Evolutionary conservation across 2,888 invertebrate species (phyloP), one percentile per base, ranked within the genome.

Genomic region (Papilio elwesi): DNA sequence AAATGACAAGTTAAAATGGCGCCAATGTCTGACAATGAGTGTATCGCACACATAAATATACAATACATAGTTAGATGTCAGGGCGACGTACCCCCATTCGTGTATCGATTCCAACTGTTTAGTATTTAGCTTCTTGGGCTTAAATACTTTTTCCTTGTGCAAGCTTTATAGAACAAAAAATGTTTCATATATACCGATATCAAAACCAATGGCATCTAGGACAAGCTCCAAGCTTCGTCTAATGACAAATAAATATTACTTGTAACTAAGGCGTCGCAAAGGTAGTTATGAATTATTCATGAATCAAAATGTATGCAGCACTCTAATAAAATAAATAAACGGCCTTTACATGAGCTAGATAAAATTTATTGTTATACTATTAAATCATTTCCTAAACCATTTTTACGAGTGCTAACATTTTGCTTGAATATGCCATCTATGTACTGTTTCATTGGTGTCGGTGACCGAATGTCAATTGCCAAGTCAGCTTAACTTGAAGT

Each of bases 81-180:
- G 83, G 82, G 82, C 75, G 77, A 91, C 91, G 87, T 95, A 98
- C 98, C 98, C 98, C 91, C 96, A 95, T 90, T 98, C 97, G 85
- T 97, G 96, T 80, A 98, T 96, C 81, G 96, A 96, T 88, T 97
- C 96, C 85, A 98, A 94, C 89, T 98, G 98, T 87, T 97, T 97
- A 85, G 96, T 96, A 81, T 96, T 97, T 80, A 98, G 95, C 84
- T 96, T 96, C 86, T 97, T 95, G 74, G 97, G 97, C 87, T 97
- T 88, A 89, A 87, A 90, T 78, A 86, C 79, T 83, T 79, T 88
- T 82, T 91, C 92, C 92, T 89, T 90, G 87, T 87, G 92, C 82
- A 87, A 87, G 91, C 91, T 91, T 90, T 83, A 81, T 82, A 81
- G 68, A 86, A 83, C 85, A 87, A 84, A 87, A 88, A 82, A 85